Evolutionary conservation across 2,113 vertebrate genomes (phyloP).

Genomic region (Ammodramus savannarum): DNA sequence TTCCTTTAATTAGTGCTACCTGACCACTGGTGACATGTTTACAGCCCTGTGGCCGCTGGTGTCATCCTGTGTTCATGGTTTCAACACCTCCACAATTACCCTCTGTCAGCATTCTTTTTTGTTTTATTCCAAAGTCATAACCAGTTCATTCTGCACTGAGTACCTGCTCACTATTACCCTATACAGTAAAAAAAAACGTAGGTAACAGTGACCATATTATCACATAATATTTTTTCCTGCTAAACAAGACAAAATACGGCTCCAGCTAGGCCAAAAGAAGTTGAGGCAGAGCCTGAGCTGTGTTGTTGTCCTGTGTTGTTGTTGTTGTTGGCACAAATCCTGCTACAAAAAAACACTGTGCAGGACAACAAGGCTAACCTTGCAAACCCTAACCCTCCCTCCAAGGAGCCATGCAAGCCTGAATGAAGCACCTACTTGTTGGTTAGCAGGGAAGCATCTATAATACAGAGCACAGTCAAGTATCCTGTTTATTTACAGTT

Average conservation of each 20-base stretch:
- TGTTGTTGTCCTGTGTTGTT: too few relatives aligned
- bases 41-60: neutral
- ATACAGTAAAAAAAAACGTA: neutral
- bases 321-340: neutral
- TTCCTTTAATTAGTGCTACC: neutral
- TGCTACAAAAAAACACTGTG: neutral
- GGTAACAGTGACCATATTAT: neutral
- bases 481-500: neutral
- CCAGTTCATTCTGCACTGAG: neutral
- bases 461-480: neutral
- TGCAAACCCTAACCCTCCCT: fast-evolving
- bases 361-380: neutral
- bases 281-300: neutral
- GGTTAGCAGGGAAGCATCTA: neutral
- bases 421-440: neutral
- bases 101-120: neutral
- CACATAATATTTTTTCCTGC: neutral
- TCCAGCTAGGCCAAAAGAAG: neutral
- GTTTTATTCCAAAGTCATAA: neutral
- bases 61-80: neutral
- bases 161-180: neutral
- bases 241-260: neutral
- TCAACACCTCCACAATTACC: neutral
- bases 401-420: neutral
- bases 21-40: neutral